Evolutionary conservation across 2,888 invertebrate genomes (phyloP), one percentile per base, ranked within the genome.

Genomic region (Ophion costatus): DNA sequence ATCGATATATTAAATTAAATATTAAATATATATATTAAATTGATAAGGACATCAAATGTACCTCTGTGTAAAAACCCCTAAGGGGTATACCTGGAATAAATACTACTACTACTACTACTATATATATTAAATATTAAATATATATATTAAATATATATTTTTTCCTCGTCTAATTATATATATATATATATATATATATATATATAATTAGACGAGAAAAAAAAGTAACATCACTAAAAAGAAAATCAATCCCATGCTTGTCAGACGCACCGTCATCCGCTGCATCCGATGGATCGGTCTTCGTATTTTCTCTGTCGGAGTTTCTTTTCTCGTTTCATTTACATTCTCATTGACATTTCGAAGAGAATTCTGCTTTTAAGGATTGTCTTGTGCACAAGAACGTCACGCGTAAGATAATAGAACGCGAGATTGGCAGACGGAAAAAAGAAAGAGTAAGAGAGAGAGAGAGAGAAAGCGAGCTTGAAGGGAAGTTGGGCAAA

Each of bases 191-290:
- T 29, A 29, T 29, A 29, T 29, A 29, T 29, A 29, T 29, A 29
- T 29, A 29, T 29, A 29, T 29, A 29, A 29, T 29, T 29, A 24
- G 24, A 70, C 57, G n/a, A 38, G n/a, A 59, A 45, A 10, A 10
- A 45, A 10, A 45, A 14, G 45, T 29, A 29, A 29, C 4, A 10
- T 10, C 24, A 56, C 9, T 9, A 0, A 20, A 2, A 22, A 74
- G 67, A 59, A 45, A 59, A 74, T 74, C 59, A 59, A 61, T 22
- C 20, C 14, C 29, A 20, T 67, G 67, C 42, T 69, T 57, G 67
- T 80, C 80, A 69, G 80, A 74, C 80, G 38, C 74, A 61, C 29
- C 2, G n/a, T 73, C 73, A 57, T 73, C 14, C 57, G 42, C 59
- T 59, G 11, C 10, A 14, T 14, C 45, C 45, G 45, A 45, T 10